phyloP scores from a whole-genome alignment of 1,140 invertebrate species.

The Sesamia nonagrioides region DNA sequence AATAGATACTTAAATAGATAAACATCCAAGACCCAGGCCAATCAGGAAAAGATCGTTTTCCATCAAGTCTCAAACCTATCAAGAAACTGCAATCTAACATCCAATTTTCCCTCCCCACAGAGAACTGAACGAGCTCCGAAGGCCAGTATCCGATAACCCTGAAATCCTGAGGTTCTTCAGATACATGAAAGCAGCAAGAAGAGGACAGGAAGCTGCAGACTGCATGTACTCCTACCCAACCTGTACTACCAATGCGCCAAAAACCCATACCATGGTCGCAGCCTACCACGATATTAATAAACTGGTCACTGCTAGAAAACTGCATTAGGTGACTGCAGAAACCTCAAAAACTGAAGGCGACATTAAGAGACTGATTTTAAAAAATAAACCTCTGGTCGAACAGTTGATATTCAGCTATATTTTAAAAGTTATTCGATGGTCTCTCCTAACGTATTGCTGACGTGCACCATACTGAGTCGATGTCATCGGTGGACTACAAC shows the following conservation, averaged over 20 bases:
- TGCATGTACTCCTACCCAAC: constrained; percentile 89
- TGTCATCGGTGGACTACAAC: no score
- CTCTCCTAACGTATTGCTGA: no score
- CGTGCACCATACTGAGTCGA: no score
- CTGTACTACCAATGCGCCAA: constrained; percentile 87
- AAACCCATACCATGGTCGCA: constrained; percentile 93
- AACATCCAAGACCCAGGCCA: no score
- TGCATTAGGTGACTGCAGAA: constrained; percentile 23
- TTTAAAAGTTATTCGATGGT: no score
- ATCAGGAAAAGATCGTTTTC: no score
- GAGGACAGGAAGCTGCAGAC: constrained; percentile 93
- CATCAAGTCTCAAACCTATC: no score
- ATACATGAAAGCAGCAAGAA: constrained; percentile 95
- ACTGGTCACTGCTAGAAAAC: constrained; percentile 92
- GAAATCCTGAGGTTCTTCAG: constrained; percentile 95
- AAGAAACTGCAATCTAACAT: not conserved
- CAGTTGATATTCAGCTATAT: no score
- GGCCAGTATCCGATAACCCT: constrained; percentile 93
- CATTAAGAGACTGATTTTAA: no score
- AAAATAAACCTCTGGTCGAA: no score
- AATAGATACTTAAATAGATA: no score
- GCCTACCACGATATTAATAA: constrained; percentile 96
- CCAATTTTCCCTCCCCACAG: constrained; percentile 81
- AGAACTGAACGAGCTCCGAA: constrained; percentile 93
- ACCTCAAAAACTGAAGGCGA: not conserved